A percentile compares a stretch with the other conserved stretches of the same genome.
Evolutionary conservation across 1,140 invertebrate species (phyloP).

Genomic region (Sarcophaga peregrina): DNA sequence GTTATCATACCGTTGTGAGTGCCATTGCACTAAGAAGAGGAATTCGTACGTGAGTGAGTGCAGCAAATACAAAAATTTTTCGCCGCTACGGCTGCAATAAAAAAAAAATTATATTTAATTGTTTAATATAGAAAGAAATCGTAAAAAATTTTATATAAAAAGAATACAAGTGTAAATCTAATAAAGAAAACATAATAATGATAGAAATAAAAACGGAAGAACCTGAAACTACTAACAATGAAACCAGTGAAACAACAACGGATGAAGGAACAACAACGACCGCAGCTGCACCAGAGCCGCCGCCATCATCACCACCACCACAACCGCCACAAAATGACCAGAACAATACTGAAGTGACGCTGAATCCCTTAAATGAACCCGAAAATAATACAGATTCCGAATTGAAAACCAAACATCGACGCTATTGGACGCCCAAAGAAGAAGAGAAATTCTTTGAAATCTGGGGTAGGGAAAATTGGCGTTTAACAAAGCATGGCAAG

Average conservation of each 20-base stretch:
- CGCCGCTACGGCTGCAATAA: slow-evolving; percentile 39
- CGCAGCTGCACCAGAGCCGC: slow-evolving; percentile 43
- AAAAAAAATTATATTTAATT: slow-evolving; percentile 32
- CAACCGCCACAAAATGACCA: not conserved
- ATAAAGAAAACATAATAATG: slow-evolving; percentile 15
- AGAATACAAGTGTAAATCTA: not conserved
- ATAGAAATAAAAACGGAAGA: slow-evolving; percentile 3
- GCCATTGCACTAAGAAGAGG: not conserved
- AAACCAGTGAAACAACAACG: not conserved
- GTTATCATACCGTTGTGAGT: not conserved
- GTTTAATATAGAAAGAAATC: not conserved
- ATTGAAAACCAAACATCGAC: slow-evolving; percentile 57
- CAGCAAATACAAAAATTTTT: slow-evolving; percentile 23
- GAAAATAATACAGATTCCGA: slow-evolving; percentile 51
- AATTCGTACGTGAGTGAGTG: slow-evolving; percentile 28
- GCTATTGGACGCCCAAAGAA: slow-evolving; percentile 62
- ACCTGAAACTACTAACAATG: not conserved
- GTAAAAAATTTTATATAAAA: not conserved
- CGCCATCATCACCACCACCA: slow-evolving; percentile 31
- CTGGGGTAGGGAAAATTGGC: slow-evolving; percentile 63
- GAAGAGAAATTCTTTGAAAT: slow-evolving; percentile 62
- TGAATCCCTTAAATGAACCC: slow-evolving; percentile 49
- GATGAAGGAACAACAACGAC: not conserved
- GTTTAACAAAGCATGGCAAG: slow-evolving; percentile 58
- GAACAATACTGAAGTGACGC: slow-evolving; percentile 18